Evolutionary conservation across 2,888 invertebrate genomes (phyloP), one percentile per base, ranked within the genome.

Genomic region (Ormia ochracea): DNA sequence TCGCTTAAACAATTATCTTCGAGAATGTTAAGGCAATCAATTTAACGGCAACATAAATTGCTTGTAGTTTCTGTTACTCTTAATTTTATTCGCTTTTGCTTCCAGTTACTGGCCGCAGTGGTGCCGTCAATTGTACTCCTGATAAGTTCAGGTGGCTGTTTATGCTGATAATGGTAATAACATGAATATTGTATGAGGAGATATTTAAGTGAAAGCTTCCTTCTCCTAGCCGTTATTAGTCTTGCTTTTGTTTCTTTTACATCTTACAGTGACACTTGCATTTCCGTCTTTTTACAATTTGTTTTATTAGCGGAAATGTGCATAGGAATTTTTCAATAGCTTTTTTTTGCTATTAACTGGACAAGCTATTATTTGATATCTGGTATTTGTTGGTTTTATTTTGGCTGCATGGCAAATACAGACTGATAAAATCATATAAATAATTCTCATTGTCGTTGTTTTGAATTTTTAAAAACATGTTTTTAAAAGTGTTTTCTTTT

Each of bases 1-100:
- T 76, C 41, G 76, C 80, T 80, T 68, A 80, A 80, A 80, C 76
- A 80, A 80, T 80, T 80, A 80, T 80, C 80, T 73, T 72, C 76
- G 65, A 63, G 76, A 80, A 80, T 80, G 76, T 73, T 80, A 52
- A 63, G 80, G 80, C 80, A 72, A 80, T 80, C 80, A 80, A 80
- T 80, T 80, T 80, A 68, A 76, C 73, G 19, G 63, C 61, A 63
- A 76, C 36, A 68, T 72, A 76, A 80, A 63, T 73, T 80, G 61
- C 80, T 73, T 68, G 61, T 58, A 63, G 61, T 61, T 41, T 58
- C 10, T 31, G 12, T 50, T 28, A 10, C 33, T 26, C 7, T 31
- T 31, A 28, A 6, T 23, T 41, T 38, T 19, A 12, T 63, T 23
- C 41, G 31, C 23, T 63, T 23, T 52, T 43, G 14, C 6, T 19